phyloP scores from a whole-genome alignment of 2,888 invertebrate species.

The Aethes cnicana region DNA sequence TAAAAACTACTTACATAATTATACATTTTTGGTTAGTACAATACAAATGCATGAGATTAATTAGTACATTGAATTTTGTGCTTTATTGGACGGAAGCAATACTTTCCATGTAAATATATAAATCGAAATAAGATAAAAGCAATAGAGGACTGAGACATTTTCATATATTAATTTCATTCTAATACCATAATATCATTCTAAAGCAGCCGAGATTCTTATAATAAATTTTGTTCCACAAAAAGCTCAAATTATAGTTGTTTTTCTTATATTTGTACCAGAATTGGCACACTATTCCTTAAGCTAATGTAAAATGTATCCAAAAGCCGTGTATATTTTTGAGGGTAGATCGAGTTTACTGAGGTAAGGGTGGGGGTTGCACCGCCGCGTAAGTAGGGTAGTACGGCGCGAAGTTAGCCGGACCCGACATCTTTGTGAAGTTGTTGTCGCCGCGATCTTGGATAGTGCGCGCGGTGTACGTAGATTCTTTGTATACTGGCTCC shows the following conservation, averaged over 20 bases:
- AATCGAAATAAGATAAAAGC: background rate
- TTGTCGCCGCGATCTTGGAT: slow-evolving; percentile 85
- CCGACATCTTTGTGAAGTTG: slow-evolving; percentile 78
- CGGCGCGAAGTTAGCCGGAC: slow-evolving; percentile 79
- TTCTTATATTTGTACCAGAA: slow-evolving; percentile 10
- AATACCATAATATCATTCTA: background rate
- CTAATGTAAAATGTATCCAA: slow-evolving; percentile 24
- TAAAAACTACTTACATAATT: slow-evolving; percentile 10
- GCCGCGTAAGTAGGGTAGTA: slow-evolving; percentile 84
- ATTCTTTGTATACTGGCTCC: slow-evolving; percentile 85
- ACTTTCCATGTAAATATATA: slow-evolving; percentile 4
- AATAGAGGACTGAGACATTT: background rate
- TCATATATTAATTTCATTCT: too few relatives aligned
- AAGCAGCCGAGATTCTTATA: slow-evolving; percentile 12
- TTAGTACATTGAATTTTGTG: background rate
- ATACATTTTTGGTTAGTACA: slow-evolving; percentile 12
- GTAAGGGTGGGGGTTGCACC: slow-evolving; percentile 79
- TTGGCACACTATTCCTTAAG: slow-evolving; percentile 10
- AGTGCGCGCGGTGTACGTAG: slow-evolving; percentile 82
- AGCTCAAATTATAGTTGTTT: slow-evolving; percentile 7
- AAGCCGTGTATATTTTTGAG: slow-evolving; percentile 20
- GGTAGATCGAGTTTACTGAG: slow-evolving; percentile 47
- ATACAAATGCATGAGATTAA: background rate
- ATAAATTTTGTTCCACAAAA: slow-evolving; percentile 13
- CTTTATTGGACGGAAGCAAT: slow-evolving; percentile 24